phyloP scores from a whole-genome alignment of 2,113 vertebrate species.

The Oncorhynchus nerka region DNA sequence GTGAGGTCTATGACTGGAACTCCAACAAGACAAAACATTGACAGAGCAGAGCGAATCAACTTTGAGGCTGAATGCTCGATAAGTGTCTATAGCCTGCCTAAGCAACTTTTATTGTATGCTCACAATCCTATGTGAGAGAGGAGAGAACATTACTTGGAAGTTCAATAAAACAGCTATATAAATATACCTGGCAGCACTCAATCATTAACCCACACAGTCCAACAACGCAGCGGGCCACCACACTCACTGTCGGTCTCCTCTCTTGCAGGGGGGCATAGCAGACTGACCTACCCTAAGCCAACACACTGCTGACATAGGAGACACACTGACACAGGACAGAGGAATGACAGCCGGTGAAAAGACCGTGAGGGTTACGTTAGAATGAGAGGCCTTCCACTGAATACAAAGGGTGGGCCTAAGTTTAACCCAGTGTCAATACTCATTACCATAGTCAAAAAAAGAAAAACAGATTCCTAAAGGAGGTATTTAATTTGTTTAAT shows the following conservation, averaged over 20 bases:
- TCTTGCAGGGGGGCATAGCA: background rate
- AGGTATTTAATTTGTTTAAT: background rate
- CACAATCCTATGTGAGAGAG: no score
- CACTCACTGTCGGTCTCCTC: background rate
- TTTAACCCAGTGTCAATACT: background rate
- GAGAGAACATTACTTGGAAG: no score
- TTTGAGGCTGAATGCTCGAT: no score
- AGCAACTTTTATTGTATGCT: no score
- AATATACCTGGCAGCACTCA: background rate
- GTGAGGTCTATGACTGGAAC: background rate
- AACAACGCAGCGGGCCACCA: background rate
- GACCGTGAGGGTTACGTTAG: background rate
- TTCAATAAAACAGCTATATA: no score
- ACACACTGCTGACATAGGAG: background rate
- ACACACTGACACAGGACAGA: background rate
- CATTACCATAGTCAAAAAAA: background rate
- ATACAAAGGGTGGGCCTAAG: background rate
- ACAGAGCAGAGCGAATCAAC: no score
- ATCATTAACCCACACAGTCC: background rate
- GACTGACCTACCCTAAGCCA: background rate
- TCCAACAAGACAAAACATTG: background rate
- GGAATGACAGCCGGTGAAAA: background rate
- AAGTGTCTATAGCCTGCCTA: no score
- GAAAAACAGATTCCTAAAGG: background rate
- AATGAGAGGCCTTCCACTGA: background rate